Conservation (phyloP, 2,113 vertebrate genomes). For the Oenanthe oenanthe region DNA sequence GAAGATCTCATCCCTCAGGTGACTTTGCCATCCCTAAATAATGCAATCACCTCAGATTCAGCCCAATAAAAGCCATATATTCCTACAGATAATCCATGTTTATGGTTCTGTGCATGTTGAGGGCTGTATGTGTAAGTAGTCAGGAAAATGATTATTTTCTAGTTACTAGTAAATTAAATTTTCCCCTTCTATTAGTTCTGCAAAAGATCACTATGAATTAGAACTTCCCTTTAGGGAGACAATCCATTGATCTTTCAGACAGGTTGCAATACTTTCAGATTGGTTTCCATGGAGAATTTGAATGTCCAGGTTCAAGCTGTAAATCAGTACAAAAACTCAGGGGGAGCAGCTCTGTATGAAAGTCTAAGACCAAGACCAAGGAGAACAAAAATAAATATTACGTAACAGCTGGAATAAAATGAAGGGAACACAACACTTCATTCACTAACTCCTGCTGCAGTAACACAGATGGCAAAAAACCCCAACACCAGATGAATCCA, state of each 20-base stretch:
- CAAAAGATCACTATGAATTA: constrained; percentile 18
- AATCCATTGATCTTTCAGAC: constrained; percentile 11
- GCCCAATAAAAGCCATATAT: background rate
- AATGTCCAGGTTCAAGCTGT: background rate
- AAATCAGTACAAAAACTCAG: background rate
- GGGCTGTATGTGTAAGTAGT: background rate
- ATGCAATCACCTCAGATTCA: background rate
- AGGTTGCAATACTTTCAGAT: constrained; percentile 7
- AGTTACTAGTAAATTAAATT: constrained; percentile 37
- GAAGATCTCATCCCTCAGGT: background rate
- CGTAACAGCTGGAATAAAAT: background rate
- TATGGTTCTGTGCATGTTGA: background rate
- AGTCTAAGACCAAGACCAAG: background rate
- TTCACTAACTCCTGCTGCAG: background rate
- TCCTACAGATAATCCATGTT: background rate
- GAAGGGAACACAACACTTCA: background rate
- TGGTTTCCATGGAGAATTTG: constrained; percentile 40
- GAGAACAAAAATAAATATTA: background rate
- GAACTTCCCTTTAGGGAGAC: constrained; percentile 11
- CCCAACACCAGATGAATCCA: background rate
- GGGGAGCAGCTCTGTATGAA: background rate
- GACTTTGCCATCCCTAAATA: background rate
- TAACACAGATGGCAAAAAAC: background rate
- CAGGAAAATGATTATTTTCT: constrained; percentile 17
- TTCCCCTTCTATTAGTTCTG: constrained; percentile 23